Percentiles rank a stretch among this genome's conserved stretches.
Evolutionary conservation across 2,113 vertebrate genomes (phyloP).

Genomic region (Dipodomys stephensi): DNA sequence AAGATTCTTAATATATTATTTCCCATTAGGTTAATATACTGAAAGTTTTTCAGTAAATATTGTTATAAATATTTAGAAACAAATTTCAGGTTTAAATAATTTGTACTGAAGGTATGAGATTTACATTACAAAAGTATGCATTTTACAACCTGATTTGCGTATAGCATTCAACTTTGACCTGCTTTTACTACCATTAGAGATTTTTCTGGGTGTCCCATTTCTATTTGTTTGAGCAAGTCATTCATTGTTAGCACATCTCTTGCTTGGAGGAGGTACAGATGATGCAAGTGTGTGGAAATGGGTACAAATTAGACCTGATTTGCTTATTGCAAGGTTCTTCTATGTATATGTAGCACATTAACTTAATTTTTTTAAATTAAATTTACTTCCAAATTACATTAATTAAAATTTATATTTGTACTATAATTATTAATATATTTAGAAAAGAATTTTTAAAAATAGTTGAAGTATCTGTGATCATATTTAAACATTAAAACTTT

Average conservation of each 20-base stretch:
- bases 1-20: neutral
- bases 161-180: neutral
- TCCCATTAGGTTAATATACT: slow-evolving; percentile 25
- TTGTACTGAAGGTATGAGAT: neutral
- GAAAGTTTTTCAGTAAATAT: neutral
- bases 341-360: neutral
- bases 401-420: too few relatives aligned
- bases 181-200: neutral
- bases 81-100: slow-evolving; percentile 22
- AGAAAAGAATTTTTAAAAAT: neutral
- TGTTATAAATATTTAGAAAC: neutral
- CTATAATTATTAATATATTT: neutral
- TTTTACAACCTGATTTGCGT: neutral
- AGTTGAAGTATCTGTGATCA: neutral
- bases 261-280: neutral
- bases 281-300: neutral
- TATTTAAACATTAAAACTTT: neutral
- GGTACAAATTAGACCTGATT: neutral
- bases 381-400: neutral
- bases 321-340: neutral
- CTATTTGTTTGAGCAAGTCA: neutral
- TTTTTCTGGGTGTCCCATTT: neutral
- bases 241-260: neutral
- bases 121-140: neutral
- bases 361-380: neutral